Percentiles rank a stretch among this genome's conserved stretches.
These are phyloP conservation scores for Cecidostiba fungosa DNA, from an alignment of 2,888 invertebrate genomes.

Conservation along the genomic window DNA sequence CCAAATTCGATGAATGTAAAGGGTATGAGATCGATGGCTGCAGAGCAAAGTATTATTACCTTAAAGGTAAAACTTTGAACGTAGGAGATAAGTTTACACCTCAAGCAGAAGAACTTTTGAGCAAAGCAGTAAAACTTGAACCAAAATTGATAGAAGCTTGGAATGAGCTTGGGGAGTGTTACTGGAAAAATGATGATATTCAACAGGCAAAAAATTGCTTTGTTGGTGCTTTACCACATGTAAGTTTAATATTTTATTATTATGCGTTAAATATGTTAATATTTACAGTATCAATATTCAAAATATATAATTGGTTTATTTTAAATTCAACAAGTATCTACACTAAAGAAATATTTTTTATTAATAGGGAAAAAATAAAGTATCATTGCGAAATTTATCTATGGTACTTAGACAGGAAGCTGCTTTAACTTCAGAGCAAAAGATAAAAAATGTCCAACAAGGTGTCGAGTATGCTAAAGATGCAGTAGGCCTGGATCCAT, in stretches of 20 bases:
- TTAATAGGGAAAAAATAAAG: conserved; percentile 86
- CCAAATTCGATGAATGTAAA: conserved; percentile 85
- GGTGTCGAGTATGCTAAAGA: conserved; percentile 91
- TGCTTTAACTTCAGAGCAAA: conserved; percentile 81
- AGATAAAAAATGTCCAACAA: conserved; percentile 84
- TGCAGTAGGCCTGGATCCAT: conserved; percentile 88
- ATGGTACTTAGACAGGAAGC: conserved; percentile 89
- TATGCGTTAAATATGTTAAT: conserved; percentile 34
- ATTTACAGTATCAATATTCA: conserved; percentile 10
- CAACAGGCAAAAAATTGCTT: conserved; percentile 92
- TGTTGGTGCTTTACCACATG: conserved; percentile 88
- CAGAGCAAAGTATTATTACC: conserved; percentile 85
- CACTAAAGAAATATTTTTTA: conserved; percentile 23
- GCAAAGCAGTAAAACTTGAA: conserved; percentile 92
- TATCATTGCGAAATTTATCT: conserved; percentile 90
- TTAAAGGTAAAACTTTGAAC: conserved; percentile 89
- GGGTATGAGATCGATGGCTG: conserved; percentile 82
- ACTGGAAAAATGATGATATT: conserved; percentile 92
- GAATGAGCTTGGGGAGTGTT: conserved; percentile 94
- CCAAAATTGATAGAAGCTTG: conserved; percentile 91
- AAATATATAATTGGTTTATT: conserved; percentile 40
- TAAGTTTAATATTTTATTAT: conserved; percentile 76
- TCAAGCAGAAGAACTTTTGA: conserved; percentile 87
- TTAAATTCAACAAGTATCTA: conserved; percentile 30
- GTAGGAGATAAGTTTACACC: conserved; percentile 85